These are phyloP conservation scores for Pelodytes ibericus DNA, from an alignment of 2,797 vertebrate species.

Conservation along the genomic window DNA sequence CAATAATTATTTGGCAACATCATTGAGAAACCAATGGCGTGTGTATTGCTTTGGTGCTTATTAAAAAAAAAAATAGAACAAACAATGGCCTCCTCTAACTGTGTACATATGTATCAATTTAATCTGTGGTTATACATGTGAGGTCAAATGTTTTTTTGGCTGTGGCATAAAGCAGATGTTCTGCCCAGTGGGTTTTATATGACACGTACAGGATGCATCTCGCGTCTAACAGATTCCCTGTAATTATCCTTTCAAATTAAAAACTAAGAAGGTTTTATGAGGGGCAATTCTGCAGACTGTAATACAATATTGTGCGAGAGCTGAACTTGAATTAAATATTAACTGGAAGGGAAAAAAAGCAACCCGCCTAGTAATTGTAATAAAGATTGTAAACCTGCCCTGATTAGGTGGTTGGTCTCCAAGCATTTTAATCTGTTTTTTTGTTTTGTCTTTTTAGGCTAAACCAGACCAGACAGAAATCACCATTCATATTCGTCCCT, in stretches of 20 bases:
- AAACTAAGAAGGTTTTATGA: slow-evolving; percentile 47
- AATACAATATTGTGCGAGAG: slow-evolving; percentile 52
- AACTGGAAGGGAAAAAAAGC: slow-evolving; percentile 14
- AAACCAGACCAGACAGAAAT: no score
- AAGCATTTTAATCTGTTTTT: slow-evolving; percentile 19
- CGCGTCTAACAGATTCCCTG: slow-evolving; percentile 34
- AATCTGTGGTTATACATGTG: not conserved
- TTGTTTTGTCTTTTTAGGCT: not conserved
- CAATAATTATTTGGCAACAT: no score
- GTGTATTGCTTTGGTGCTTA: not conserved
- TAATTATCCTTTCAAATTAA: slow-evolving; percentile 53
- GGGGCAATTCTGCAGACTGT: slow-evolving; percentile 40
- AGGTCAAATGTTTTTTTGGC: not conserved
- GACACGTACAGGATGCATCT: slow-evolving; percentile 49
- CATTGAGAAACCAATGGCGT: not conserved
- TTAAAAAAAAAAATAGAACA: not conserved
- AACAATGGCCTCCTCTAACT: not conserved
- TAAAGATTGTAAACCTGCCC: slow-evolving; percentile 21
- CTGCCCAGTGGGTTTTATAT: slow-evolving; percentile 19
- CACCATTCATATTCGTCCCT: no score
- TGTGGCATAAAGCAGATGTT: slow-evolving; percentile 33
- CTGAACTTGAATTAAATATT: slow-evolving; percentile 51
- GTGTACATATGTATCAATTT: not conserved
- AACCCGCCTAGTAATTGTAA: slow-evolving; percentile 6
- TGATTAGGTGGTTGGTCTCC: slow-evolving; percentile 1